Percentiles rank a stretch among this genome's conserved stretches.
These are phyloP conservation scores for Aleiodes alternator DNA, from an alignment of 2,888 invertebrate genomes.

Conservation along the genomic window DNA sequence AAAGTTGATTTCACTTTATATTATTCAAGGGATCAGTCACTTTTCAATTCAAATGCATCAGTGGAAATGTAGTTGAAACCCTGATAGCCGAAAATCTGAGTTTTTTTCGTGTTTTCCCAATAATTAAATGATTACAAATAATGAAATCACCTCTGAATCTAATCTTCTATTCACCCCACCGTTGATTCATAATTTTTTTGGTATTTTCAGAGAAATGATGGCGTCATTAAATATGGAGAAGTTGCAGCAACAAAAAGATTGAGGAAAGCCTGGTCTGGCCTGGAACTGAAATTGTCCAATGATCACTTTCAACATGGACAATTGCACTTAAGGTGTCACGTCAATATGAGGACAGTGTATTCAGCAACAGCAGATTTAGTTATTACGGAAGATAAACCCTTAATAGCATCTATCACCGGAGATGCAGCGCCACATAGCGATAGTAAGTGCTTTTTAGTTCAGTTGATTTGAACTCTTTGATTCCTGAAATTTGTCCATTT, in stretches of 20 bases:
- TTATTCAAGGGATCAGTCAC: too few relatives aligned
- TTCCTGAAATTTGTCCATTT: background rate
- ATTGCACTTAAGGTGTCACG: conserved; percentile 67
- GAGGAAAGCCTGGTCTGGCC: conserved; percentile 61
- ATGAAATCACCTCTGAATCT: too few relatives aligned
- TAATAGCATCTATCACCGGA: conserved; percentile 71
- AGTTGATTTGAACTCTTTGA: background rate
- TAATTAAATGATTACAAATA: too few relatives aligned
- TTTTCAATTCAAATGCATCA: too few relatives aligned
- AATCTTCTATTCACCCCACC: too few relatives aligned
- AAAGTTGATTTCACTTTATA: too few relatives aligned
- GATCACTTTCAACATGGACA: conserved; percentile 67
- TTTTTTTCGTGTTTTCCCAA: too few relatives aligned
- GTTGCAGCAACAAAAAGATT: conserved; percentile 56
- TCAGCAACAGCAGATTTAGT: conserved; percentile 65
- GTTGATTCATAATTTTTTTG: too few relatives aligned
- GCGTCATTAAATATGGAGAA: conserved; percentile 57
- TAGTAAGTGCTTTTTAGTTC: conserved; percentile 61
- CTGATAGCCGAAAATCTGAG: too few relatives aligned
- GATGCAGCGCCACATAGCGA: conserved; percentile 70
- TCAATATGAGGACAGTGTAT: conserved; percentile 67
- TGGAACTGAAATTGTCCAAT: conserved; percentile 65
- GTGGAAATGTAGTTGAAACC: too few relatives aligned
- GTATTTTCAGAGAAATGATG: conserved; percentile 45
- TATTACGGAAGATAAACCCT: conserved; percentile 68